Base-by-base conservation (phyloP, 2,888 invertebrate species). In the Hymenopus coronatus region DNA sequence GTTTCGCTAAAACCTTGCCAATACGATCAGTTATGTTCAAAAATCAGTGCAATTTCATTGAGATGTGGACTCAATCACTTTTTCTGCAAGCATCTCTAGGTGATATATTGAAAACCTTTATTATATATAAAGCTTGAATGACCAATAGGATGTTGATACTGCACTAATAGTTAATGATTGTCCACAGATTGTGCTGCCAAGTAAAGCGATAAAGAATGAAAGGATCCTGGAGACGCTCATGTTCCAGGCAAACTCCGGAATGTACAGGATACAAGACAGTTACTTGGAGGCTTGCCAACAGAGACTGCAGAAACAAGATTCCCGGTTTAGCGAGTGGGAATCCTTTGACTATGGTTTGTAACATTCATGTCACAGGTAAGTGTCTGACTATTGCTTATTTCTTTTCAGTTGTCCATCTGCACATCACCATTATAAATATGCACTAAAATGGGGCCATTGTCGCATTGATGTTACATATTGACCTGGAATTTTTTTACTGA, bases 201-300 rank as follows among this genome's bases (percentile, higher is more conserved):
- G 98, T 90, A 98, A 98, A 93, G 97, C 98, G 85, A 97, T 98
- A 92, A 97, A 97, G 93, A 98, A 98, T 93, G 98, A 98, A 93
- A 95, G 97, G 89, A 98, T 98, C 91, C 94, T 98, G 92, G 98
- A 98, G 93, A 98, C 98, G 7, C 94, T 98, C 86, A 98, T 98
- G 97, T 97, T 96, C 93, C 98, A 98, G 94, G 98, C 98, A 88
- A 98, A 98, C 93, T 96, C 97, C 3, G 98, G 98, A 84, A 98
- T 98, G 95, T 98, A 98, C 94, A 95, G 98, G 90, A 97, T 98
- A 93, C 97, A 98, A 92, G 98, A 98, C 93, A 96, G 96, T 91
- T 97, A 97, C 92, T 94, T 98, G 92, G 97, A 97, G 93, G 98
- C 97, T 91, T 98, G 97, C 93, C 97, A 97, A 92, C 97, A 96